Conservation (phyloP, 1,140 invertebrate genomes). For the Mactra quadrangularis region DNA sequence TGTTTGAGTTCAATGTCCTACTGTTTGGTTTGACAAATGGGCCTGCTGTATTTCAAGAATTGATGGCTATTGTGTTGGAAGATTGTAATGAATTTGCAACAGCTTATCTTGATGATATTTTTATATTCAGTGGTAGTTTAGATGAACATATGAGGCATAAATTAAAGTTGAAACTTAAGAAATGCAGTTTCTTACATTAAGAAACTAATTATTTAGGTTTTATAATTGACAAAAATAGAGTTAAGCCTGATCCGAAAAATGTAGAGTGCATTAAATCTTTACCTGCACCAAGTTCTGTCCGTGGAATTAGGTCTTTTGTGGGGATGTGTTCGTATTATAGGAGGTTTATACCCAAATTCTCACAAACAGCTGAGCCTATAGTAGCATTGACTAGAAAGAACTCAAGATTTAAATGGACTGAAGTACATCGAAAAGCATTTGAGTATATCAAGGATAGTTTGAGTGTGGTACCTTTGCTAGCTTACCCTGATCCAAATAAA, state of each 20-base stretch:
- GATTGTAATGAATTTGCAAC: constrained; percentile 8
- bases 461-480: constrained; percentile 59
- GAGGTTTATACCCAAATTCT: constrained; percentile 82
- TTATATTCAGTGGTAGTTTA: constrained; percentile 1
- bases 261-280: constrained; percentile 14
- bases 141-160: constrained; percentile 2
- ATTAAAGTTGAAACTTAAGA: constrained; percentile 11
- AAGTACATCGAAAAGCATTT: constrained; percentile 66
- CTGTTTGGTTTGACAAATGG: neutral
- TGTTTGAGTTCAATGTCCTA: constrained; percentile 10
- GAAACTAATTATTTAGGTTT: constrained; percentile 49
- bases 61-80: constrained; percentile 5
- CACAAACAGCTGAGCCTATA: constrained; percentile 78
- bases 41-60: constrained; percentile 2
- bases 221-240: constrained; percentile 10
- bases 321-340: constrained; percentile 84
- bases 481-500: no score
- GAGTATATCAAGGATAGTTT: constrained; percentile 67
- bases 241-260: constrained; percentile 35
- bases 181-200: constrained; percentile 28
- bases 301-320: constrained; percentile 81
- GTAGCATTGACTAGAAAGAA: constrained; percentile 82
- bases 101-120: constrained; percentile 30
- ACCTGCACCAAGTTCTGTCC: neutral
- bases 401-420: constrained; percentile 68